Conservation (phyloP, 2,797 vertebrate genomes). For the Rhinichthys osculus region DNA sequence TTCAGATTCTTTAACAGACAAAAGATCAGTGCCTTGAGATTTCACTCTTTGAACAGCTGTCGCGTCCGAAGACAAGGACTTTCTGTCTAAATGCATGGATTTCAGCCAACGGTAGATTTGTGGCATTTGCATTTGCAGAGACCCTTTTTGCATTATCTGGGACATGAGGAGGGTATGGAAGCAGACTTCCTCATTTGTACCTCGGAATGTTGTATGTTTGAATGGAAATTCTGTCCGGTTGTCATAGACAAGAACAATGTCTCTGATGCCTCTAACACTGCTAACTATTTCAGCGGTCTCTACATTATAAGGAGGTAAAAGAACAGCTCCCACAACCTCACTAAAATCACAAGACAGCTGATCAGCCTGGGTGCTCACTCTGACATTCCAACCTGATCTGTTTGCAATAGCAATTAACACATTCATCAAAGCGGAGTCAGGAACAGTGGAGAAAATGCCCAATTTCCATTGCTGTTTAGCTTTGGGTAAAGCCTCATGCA, state of each 20-base stretch:
- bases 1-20: conserved; percentile 32
- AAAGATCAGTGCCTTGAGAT: conserved; percentile 52
- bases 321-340: conserved; percentile 71
- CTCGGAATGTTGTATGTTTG: conserved; percentile 61
- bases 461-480: conserved; percentile 68
- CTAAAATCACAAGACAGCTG: conserved; percentile 56
- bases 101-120: conserved; percentile 76
- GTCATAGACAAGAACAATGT: conserved; percentile 77
- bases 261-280: conserved; percentile 66
- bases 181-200: conserved; percentile 68
- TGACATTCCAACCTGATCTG: conserved; percentile 74
- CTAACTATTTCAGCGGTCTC: conserved; percentile 65
- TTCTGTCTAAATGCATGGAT: conserved; percentile 69
- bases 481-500: conserved; percentile 73
- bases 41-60: conserved; percentile 73
- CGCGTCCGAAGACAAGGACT: conserved; percentile 64
- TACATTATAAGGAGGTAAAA: conserved; percentile 77
- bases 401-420: conserved; percentile 67
- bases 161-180: conserved; percentile 74
- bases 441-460: conserved; percentile 69
- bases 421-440: conserved; percentile 71
- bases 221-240: conserved; percentile 59
- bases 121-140: conserved; percentile 69
- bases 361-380: conserved; percentile 58
- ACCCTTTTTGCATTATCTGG: conserved; percentile 79